These are phyloP conservation scores for Anthophora plumipes DNA, from an alignment of 2,888 invertebrate species.

Conservation along the genomic window DNA sequence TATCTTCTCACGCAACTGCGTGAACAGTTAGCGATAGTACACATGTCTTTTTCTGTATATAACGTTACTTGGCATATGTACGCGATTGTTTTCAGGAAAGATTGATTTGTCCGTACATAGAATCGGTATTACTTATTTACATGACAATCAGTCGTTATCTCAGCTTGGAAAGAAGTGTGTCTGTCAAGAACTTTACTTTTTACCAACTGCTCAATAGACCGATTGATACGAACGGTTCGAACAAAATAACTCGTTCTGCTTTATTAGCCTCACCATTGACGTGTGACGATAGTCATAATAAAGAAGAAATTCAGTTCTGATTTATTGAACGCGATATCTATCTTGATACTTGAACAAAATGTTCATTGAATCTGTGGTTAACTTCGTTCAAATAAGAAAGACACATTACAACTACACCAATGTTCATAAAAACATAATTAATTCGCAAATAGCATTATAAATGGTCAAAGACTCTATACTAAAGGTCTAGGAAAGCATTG, in stretches of 20 bases:
- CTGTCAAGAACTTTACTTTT: constrained; percentile 4
- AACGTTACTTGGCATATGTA: background rate
- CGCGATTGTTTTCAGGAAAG: background rate
- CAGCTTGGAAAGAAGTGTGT: constrained; percentile 7
- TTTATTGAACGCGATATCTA: background rate
- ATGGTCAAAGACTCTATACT: no score
- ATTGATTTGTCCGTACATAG: background rate
- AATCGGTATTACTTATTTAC: constrained; percentile 20
- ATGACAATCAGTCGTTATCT: constrained; percentile 35
- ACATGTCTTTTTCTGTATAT: background rate
- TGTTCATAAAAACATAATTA: no score
- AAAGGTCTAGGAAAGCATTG: no score
- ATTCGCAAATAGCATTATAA: no score
- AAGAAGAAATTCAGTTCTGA: background rate
- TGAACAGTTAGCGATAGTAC: background rate
- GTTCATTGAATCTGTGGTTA: no score
- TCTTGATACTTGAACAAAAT: no score
- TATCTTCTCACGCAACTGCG: background rate
- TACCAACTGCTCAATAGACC: background rate
- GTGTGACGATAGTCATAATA: background rate
- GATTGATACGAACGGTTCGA: background rate
- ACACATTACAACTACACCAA: no score
- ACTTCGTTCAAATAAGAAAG: no score
- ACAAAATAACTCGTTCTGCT: background rate
- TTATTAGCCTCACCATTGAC: background rate